Percentiles rank a stretch among this genome's conserved stretches.
phyloP scores from a whole-genome alignment of 2,113 vertebrate species.

The Actinemys pallida region DNA sequence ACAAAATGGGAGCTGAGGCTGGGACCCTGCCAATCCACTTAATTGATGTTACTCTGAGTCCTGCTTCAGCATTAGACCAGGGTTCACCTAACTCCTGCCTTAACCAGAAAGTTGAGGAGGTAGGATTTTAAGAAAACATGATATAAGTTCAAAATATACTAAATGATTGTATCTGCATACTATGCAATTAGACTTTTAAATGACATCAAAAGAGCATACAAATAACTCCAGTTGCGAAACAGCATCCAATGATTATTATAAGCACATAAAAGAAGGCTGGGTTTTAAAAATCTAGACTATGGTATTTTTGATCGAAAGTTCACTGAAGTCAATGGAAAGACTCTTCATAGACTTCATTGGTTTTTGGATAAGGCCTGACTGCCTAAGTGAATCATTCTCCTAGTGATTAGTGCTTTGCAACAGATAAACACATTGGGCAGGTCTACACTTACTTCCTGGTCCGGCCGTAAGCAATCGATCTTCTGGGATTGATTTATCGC shows the following conservation, averaged over 20 bases:
- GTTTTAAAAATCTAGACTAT: not conserved
- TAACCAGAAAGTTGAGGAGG: not conserved
- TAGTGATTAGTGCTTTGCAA: slow-evolving; percentile 37
- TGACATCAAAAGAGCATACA: not conserved
- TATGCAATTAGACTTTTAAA: not conserved
- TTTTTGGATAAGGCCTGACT: not conserved
- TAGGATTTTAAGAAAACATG: not conserved
- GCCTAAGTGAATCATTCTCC: slow-evolving; percentile 11
- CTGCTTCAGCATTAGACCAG: not conserved
- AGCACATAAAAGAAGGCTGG: not conserved
- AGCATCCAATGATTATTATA: not conserved
- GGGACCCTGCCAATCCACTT: not conserved
- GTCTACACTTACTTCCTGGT: too few relatives aligned
- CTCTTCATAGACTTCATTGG: not conserved
- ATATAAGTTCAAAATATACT: not conserved
- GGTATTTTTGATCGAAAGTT: not conserved
- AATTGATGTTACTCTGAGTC: not conserved
- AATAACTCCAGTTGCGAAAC: not conserved
- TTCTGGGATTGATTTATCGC: too few relatives aligned
- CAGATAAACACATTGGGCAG: not conserved
- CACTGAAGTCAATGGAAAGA: not conserved
- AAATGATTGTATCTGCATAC: not conserved
- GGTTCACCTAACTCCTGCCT: not conserved
- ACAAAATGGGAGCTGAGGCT: not conserved
- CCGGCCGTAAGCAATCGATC: too few relatives aligned